Conservation (phyloP, 2,113 vertebrate genomes). For the Ibidorhyncha struthersii region DNA sequence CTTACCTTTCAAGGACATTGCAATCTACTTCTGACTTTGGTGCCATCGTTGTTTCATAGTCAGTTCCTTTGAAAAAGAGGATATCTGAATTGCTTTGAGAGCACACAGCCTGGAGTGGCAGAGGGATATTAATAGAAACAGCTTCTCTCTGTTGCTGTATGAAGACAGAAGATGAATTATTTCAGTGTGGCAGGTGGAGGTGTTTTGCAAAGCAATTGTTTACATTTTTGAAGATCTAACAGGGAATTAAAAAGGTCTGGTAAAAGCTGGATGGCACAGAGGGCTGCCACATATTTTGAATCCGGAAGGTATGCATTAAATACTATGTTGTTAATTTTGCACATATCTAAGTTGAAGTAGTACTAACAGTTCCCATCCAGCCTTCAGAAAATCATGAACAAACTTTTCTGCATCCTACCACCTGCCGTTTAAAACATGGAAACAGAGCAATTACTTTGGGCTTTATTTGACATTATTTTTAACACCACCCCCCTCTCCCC, state of each 20-base stretch:
- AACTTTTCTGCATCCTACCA: not conserved
- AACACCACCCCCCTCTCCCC: no score
- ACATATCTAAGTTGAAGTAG: not conserved
- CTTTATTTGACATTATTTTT: not conserved
- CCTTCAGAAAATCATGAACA: not conserved
- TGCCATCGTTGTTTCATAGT: not conserved
- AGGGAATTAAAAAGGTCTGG: not conserved
- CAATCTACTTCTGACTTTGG: not conserved
- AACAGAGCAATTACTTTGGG: not conserved
- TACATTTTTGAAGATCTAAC: not conserved
- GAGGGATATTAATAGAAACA: constrained; percentile 37
- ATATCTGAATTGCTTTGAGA: not conserved
- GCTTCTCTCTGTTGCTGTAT: not conserved
- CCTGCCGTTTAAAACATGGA: not conserved
- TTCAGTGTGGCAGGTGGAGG: not conserved
- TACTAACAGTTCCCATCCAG: not conserved
- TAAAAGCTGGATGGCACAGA: not conserved
- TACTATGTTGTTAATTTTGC: not conserved
- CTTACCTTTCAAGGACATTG: not conserved
- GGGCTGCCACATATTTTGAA: not conserved
- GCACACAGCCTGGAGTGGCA: not conserved
- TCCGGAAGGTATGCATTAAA: not conserved
- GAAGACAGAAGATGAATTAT: not conserved
- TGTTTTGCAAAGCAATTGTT: constrained; percentile 29
- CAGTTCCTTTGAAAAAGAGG: not conserved